Conservation (phyloP, 2,113 vertebrate species). For the Clarias magur region DNA sequence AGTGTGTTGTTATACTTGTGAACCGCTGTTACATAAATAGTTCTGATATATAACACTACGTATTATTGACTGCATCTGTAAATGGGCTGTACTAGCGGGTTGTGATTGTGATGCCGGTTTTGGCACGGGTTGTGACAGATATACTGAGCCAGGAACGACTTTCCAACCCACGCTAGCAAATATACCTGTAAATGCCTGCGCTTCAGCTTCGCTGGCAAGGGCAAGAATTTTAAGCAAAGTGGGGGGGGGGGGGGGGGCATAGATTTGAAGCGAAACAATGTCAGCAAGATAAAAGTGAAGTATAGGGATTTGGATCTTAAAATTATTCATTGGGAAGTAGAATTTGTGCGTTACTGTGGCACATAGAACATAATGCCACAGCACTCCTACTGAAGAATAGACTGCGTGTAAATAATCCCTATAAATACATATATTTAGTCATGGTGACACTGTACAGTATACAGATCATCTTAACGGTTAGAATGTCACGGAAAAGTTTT, state of each 20-base stretch:
- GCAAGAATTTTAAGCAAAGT: background rate
- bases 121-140: slow-evolving; percentile 42
- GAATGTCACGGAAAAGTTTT: too few species aligned
- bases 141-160: slow-evolving; percentile 41
- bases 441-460: background rate
- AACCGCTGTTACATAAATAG: slow-evolving; percentile 3
- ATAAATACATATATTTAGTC: background rate
- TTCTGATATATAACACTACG: background rate
- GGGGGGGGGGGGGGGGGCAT: background rate
- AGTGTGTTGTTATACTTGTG: background rate
- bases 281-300: background rate
- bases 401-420: background rate
- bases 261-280: slow-evolving; percentile 3
- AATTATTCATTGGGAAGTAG: background rate
- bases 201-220: slow-evolving; percentile 42
- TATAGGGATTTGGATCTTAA: background rate
- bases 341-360: too few species aligned
- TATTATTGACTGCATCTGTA: slow-evolving; percentile 1
- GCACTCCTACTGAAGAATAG: background rate
- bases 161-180: background rate
- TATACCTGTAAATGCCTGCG: slow-evolving; percentile 27
- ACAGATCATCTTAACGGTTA: too few species aligned
- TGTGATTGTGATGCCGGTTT: slow-evolving; percentile 22
- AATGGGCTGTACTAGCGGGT: background rate
- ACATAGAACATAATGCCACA: background rate